Percentiles rank a stretch among this genome's conserved stretches.
phyloP scores from a whole-genome alignment of 1,140 invertebrate species.

The Andricus grossulariae region DNA sequence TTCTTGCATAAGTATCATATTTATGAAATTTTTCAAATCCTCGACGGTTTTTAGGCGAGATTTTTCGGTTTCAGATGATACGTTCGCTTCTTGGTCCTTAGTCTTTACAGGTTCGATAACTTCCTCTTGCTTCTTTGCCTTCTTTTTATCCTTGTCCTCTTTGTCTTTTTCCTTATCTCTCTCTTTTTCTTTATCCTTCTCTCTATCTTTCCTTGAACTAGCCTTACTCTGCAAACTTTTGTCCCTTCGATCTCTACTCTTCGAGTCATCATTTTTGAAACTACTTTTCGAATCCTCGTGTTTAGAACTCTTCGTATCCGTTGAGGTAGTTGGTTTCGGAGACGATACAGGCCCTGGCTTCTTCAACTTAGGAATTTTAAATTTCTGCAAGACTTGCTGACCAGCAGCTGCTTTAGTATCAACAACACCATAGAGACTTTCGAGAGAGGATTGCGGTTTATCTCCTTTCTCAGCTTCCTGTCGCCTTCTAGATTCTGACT shows the following conservation, averaged over 20 bases:
- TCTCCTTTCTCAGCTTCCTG: slow-evolving; percentile 65
- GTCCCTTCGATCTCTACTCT: slow-evolving; percentile 8
- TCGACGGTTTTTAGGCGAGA: neutral
- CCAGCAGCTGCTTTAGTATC: slow-evolving; percentile 69
- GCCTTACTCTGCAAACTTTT: neutral
- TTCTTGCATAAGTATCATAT: slow-evolving; percentile 57
- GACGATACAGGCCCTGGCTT: slow-evolving; percentile 57
- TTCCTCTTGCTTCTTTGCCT: slow-evolving; percentile 32
- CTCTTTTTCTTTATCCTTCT: neutral
- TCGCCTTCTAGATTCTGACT: neutral
- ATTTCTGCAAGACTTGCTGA: slow-evolving; percentile 78
- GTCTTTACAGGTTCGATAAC: neutral
- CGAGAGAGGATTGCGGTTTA: slow-evolving; percentile 73
- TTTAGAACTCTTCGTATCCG: neutral
- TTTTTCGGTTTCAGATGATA: slow-evolving; percentile 22
- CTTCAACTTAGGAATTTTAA: slow-evolving; percentile 81
- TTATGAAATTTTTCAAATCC: slow-evolving; percentile 52
- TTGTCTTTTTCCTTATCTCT: slow-evolving; percentile 5
- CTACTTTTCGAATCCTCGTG: slow-evolving; percentile 21
- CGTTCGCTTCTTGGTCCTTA: neutral
- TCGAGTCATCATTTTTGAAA: slow-evolving; percentile 41
- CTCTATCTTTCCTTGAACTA: neutral
- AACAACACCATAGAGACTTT: slow-evolving; percentile 78
- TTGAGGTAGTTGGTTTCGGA: slow-evolving; percentile 35
- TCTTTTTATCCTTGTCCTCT: slow-evolving; percentile 37